Conservation (phyloP, 2,888 invertebrate genomes). For the Pachliopta kotzebuea region DNA sequence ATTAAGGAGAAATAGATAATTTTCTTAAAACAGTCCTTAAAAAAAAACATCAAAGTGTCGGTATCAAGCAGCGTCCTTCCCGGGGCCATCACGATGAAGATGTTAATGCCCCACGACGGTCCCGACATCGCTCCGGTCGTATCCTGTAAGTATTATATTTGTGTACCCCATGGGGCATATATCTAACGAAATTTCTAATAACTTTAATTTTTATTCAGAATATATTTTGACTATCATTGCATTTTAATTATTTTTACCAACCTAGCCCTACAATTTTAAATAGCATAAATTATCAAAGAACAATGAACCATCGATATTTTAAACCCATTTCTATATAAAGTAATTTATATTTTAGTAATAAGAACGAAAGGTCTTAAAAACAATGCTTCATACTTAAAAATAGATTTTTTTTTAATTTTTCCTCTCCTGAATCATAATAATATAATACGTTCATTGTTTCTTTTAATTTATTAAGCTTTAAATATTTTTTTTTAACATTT, state of each 20-base stretch:
- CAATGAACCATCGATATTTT: no score
- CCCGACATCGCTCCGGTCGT: slow-evolving; percentile 81
- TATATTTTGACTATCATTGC: not conserved
- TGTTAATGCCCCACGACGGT: slow-evolving; percentile 77
- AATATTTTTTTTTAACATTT: not conserved
- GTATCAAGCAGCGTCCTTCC: slow-evolving; percentile 69
- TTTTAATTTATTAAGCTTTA: no score
- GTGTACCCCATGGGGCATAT: not conserved
- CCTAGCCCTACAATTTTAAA: not conserved
- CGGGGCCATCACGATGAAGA: slow-evolving; percentile 73
- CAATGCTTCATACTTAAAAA: no score
- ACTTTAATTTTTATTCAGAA: no score
- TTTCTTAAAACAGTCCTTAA: slow-evolving; percentile 44
- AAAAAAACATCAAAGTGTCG: slow-evolving; percentile 66
- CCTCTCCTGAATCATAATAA: no score
- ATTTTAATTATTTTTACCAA: not conserved
- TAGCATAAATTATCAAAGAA: not conserved
- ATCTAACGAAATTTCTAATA: not conserved
- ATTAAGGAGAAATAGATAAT: slow-evolving; percentile 39
- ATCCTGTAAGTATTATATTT: slow-evolving; percentile 58
- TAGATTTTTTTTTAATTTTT: no score
- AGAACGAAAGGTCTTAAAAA: no score
- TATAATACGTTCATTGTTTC: no score
- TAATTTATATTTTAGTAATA: no score
- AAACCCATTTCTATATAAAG: not conserved